Conservation (phyloP, 2,888 invertebrate genomes). For the Cerceris ruficornis region DNA sequence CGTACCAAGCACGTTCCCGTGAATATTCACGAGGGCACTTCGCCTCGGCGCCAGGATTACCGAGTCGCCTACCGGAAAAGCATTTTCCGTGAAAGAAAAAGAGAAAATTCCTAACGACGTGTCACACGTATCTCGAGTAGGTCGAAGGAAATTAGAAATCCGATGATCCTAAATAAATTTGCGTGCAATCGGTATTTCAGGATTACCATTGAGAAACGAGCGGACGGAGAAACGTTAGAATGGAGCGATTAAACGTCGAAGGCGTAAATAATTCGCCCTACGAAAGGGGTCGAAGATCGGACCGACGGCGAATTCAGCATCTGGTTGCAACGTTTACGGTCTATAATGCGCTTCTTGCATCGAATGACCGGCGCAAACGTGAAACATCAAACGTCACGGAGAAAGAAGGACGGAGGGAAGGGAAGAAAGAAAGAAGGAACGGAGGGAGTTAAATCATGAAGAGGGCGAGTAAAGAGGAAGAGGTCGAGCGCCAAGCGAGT, state of each 20-base stretch:
- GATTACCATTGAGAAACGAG: too few relatives aligned
- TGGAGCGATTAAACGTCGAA: conserved; percentile 41
- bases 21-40: conserved; percentile 76
- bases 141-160: too few relatives aligned
- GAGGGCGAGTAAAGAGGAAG: conserved; percentile 37
- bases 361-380: conserved; percentile 69
- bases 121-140: too few relatives aligned
- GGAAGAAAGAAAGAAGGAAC: conserved; percentile 27
- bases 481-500: too few relatives aligned
- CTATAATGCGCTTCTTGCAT: conserved; percentile 76
- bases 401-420: conserved; percentile 49
- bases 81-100: conserved; percentile 41
- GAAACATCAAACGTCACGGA: conserved; percentile 73
- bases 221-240: neutral
- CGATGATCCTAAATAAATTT: too few relatives aligned
- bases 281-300: neutral
- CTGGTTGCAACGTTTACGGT: conserved; percentile 75
- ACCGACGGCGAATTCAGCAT: conserved; percentile 66
- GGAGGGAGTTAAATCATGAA: conserved; percentile 40
- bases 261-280: neutral
- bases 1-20: conserved; percentile 60
- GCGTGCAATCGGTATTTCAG: too few relatives aligned
- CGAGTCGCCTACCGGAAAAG: conserved; percentile 62
- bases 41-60: conserved; percentile 61
- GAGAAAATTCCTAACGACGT: too few relatives aligned